phyloP scores from a whole-genome alignment of 2,113 vertebrate genomes.

The Neogobius melanostomus region DNA sequence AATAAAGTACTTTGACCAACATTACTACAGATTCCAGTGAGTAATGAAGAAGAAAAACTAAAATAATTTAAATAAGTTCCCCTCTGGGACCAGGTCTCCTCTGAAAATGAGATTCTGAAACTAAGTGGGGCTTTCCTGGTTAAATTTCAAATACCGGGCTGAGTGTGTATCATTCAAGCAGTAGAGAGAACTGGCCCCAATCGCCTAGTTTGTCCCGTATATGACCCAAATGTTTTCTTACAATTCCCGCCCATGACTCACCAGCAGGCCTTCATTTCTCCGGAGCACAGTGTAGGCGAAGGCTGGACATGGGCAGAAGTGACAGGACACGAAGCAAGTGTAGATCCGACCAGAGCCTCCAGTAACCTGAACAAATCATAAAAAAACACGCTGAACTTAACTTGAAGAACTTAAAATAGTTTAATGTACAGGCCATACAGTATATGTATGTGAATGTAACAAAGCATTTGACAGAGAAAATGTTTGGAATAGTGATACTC shows the following conservation, averaged over 20 bases:
- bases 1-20: too few species aligned
- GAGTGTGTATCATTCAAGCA: too few species aligned
- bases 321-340: slow-evolving; percentile 87
- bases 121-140: too few species aligned
- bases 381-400: slow-evolving; percentile 4
- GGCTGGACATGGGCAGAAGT: slow-evolving; percentile 90
- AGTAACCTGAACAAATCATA: slow-evolving; percentile 76
- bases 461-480: not conserved
- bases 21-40: too few species aligned
- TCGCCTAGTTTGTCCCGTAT: too few species aligned
- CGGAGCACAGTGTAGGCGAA: slow-evolving; percentile 86
- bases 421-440: not conserved
- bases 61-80: too few species aligned
- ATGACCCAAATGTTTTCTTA: too few species aligned
- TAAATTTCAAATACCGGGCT: too few species aligned
- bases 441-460: not conserved
- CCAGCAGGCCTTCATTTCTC: slow-evolving; percentile 85
- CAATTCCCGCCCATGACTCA: slow-evolving; percentile 57
- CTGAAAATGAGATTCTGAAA: too few species aligned
- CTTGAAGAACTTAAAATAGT: not conserved
- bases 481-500: not conserved
- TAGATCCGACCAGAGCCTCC: slow-evolving; percentile 88
- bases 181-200: too few species aligned
- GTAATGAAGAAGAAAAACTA: too few species aligned
- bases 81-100: too few species aligned